Conservation (phyloP, 2,113 vertebrate genomes). For the Alligator mississippiensis region DNA sequence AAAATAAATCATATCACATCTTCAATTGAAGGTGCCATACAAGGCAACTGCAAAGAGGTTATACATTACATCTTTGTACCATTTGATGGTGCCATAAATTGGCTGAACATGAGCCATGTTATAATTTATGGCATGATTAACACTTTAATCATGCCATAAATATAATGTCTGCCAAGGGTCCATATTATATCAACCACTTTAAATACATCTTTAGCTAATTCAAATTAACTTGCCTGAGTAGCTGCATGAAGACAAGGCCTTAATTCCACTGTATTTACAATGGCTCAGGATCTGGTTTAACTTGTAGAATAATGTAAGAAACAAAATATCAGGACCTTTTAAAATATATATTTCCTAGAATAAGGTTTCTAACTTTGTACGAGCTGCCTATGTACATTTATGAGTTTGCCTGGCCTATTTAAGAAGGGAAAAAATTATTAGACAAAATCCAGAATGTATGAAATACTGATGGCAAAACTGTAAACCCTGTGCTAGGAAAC, state of each 20-base stretch:
- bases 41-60: too few relatives aligned
- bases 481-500: rapidly evolving
- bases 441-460: not conserved
- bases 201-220: not conserved
- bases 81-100: too few relatives aligned
- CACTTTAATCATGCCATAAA: too few relatives aligned
- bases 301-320: rapidly evolving
- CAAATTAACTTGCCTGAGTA: not conserved
- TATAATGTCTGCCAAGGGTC: too few relatives aligned
- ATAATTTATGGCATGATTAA: too few relatives aligned
- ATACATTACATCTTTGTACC: too few relatives aligned
- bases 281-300: rapidly evolving
- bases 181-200: too few relatives aligned
- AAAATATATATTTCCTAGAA: not conserved
- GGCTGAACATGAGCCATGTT: too few relatives aligned
- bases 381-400: not conserved
- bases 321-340: rapidly evolving
- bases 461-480: not conserved
- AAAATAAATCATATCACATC: too few relatives aligned
- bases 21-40: too few relatives aligned
- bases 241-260: not conserved
- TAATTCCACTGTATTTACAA: not conserved
- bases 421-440: not conserved
- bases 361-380: not conserved
- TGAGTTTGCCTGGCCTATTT: rapidly evolving